A percentile compares a stretch with the other conserved stretches of the same genome.
phyloP scores from a whole-genome alignment of 2,888 invertebrate species.

The Tenthredo amoena region DNA sequence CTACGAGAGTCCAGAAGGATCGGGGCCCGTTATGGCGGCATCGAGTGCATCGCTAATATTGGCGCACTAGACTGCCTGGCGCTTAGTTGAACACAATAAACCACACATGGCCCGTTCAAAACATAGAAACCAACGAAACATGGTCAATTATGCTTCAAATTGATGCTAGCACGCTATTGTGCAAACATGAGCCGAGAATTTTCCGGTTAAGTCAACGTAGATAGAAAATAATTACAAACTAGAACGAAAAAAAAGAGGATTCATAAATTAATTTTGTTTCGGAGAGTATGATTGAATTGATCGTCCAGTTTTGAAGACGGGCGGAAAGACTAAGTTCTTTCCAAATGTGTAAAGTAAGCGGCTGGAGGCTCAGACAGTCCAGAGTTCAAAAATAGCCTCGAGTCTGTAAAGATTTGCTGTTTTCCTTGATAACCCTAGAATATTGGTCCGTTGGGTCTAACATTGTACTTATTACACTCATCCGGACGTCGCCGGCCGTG shows the following conservation, averaged over 20 bases:
- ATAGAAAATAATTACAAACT: neutral
- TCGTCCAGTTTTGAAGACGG: neutral
- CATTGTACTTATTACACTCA: conserved; percentile 27
- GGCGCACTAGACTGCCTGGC: conserved; percentile 65
- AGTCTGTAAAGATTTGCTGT: neutral
- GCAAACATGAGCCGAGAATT: neutral
- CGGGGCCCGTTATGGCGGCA: conserved; percentile 69
- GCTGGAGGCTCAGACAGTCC: neutral
- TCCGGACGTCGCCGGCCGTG: conserved; percentile 61
- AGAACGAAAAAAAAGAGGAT: neutral
- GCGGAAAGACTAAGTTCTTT: neutral
- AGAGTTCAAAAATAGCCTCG: conserved; percentile 3
- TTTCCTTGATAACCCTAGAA: conserved; percentile 62
- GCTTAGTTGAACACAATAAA: conserved; percentile 72
- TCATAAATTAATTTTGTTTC: neutral
- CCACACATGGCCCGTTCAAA: conserved; percentile 41
- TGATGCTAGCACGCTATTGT: neutral
- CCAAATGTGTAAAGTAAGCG: neutral
- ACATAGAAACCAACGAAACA: conserved; percentile 34
- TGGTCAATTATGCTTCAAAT: conserved; percentile 42
- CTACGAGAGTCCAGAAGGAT: conserved; percentile 50
- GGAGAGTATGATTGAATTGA: neutral
- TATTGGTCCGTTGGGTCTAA: conserved; percentile 59
- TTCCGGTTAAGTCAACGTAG: neutral
- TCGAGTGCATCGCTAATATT: conserved; percentile 75